Base-by-base conservation (phyloP, 2,888 invertebrate species). In the Limnephilus lunatus region DNA sequence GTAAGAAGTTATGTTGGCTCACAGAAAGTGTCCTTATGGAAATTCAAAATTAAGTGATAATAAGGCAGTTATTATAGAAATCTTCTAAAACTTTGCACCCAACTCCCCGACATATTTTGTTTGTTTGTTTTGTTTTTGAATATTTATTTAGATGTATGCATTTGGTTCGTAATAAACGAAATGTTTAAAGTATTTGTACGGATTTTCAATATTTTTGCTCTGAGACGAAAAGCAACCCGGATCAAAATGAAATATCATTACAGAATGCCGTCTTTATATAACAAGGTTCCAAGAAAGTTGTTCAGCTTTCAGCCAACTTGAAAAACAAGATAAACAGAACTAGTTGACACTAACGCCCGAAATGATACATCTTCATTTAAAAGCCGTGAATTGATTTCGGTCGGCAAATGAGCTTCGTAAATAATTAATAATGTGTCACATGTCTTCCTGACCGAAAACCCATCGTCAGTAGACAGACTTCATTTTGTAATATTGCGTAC, bases 361-460 rank as follows among this genome's bases (percentile, higher is more conserved):
- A 68, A 68, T 68, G 68, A 68, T 68, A 68, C 68, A 68, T 68
- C 68, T 68, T 68, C 68, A 68, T 68, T 68, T 68, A 68, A 68
- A 68, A 68, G 25, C 68, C 4, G 68, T 68, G 68, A 68, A 68
- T 68, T 68, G 68, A 68, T 68, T 68, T 68, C 68, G 68, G 68
- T 68, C 25, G 25, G 25, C 68, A n/a, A 25, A 68, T n/a, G 68
- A 68, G 68, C 25, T 68, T 68, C 68, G 68, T 68, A 68, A 68
- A 68, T 25, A 68, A 9, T n/a, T 68, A 68, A 68, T 68, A 68
- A 68, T 68, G 68, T 68, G 68, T 68, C 68, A 68, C 68, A 68
- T 68, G 68, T 68, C 68, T 25, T 68, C 19, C 68, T 9, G 25
- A 19, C 25, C 19, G 68, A 68, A 25, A 68, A 25, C 19, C 15